Evolutionary conservation across 1,140 invertebrate genomes (phyloP), one percentile per base, ranked within the genome.

Genomic region (Ips nitidus): DNA sequence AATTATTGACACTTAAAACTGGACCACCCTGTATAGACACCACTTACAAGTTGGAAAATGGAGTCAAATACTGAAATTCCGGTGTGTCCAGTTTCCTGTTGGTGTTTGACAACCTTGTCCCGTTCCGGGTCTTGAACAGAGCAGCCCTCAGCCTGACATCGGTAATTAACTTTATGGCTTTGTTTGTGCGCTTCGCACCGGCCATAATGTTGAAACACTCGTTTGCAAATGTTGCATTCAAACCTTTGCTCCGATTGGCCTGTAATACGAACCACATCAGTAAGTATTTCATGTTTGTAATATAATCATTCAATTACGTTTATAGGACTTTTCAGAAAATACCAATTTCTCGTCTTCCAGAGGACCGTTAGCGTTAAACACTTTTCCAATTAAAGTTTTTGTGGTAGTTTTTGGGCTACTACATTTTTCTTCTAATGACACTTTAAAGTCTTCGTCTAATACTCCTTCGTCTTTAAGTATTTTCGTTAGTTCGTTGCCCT

Each of bases 401-500:
- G 79, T 78, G 76, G 57, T 22, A 22, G 22, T 22, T 22, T 22
- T 22, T 22, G 22, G 36, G 3, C 41, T 53, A 41, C 60, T 64
- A 42, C 36, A 47, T 4, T 4, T 47, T 47, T 47, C 4, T 47
- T 47, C 7, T 38, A 39, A 40, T 42, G 58, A 22, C 2, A 45
- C 62, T 69, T 45, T 63, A 6, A 38, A 6, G 57, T 86, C 84
- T 41, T 85, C 87, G 73, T 89, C 89, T 61, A 86, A 87, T 2
- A 90, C 86, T 40, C 89, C 89, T 80, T 89, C 88, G 75, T 91
- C 87, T 74, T 85, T 85, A 65, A 91, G 88, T 73, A 91, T 89
- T 74, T 86, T 83, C 75, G 90, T 89, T 52, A 91, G 79, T 81
- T 91, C 90, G 80, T 89, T 89, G 1, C 89, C 90, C 83, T 89